Base-by-base conservation (phyloP, 2,113 vertebrate species). In the Ameiurus melas region DNA sequence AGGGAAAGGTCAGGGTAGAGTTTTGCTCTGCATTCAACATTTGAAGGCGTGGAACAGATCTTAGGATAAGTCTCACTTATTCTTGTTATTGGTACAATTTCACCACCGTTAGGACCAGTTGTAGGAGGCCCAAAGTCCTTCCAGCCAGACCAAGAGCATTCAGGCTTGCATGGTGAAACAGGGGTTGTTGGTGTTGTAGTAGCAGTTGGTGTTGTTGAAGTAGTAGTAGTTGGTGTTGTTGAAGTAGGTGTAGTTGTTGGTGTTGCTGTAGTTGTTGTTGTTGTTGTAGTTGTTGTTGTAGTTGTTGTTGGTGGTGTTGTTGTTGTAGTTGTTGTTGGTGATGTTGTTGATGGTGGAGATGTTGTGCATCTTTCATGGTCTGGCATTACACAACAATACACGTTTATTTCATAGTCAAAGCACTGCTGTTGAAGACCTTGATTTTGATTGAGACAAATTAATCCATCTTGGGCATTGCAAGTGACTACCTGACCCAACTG, bases 401-500 rank as follows among this genome's bases (percentile, higher is more conserved):
- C 66, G 33, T 3, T 30, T 6, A 70, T 33, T 70, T 70, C 66
- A 70, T 70, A 70, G 13, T 70, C 66, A 33, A 70, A 70, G 4
- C 66, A 70, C 30, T 39, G 36, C 64, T 55, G 88, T 51, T 43
- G 66, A 33, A 70, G n/a, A 5, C 66, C 66, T 33, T 70, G 66
- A 16, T 70, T 33, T 70, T 33, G 13, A 14, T 70, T 70, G 4
- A 70, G 66, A 33, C 66, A 70, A 33, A 70, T 70, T 17, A 70
- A 1, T 33, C 66, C 66, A 33, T 70, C 66, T 33, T 70, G 68
- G 5, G 68, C 5, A 33, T 70, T 70, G 36, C 68, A 70, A 7
- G 68, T 33, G 30, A 70, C n/a, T 64, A 0, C 64, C 88, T 96
- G 94, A 1, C 92, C 93, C n/a, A 95, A 0, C 19, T 90, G 10